A percentile compares a stretch with the other conserved stretches of the same genome.
These are phyloP conservation scores for Drosophila sturtevanti DNA, from an alignment of 1,140 invertebrate genomes.

Conservation along the genomic window DNA sequence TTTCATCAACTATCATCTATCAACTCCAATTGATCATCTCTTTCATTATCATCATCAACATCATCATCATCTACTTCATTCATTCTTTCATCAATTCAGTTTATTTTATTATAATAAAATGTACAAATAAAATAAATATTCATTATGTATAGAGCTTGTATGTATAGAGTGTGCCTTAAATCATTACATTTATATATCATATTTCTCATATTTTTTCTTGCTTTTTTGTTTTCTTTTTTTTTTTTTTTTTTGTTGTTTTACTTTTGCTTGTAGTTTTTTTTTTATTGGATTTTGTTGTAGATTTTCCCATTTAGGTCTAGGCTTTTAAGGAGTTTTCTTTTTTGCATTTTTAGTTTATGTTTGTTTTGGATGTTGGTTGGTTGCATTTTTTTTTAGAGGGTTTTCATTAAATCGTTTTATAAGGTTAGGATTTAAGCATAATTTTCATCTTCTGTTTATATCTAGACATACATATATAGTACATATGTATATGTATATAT, in stretches of 20 bases:
- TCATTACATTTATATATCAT: conserved; percentile 57
- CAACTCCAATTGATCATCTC: conserved; percentile 3
- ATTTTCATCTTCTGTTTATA: conserved; percentile 56
- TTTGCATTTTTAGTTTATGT: conserved; percentile 19
- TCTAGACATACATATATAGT: conserved; percentile 69
- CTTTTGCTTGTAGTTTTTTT: conserved; percentile 10
- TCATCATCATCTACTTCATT: conserved; percentile 25
- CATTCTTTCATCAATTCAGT: conserved; percentile 46
- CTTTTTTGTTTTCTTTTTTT: conserved; percentile 15
- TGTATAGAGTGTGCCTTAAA: conserved; percentile 67
- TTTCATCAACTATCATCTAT: conserved; percentile 13
- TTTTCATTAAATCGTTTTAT: neutral
- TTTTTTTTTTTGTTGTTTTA: conserved; percentile 18
- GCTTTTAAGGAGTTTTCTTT: conserved; percentile 51
- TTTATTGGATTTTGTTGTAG: conserved; percentile 2
- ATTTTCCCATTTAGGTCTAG: conserved; percentile 27
- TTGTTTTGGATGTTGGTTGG: conserved; percentile 34
- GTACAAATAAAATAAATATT: conserved; percentile 82
- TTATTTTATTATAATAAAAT: conserved; percentile 80
- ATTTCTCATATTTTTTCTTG: conserved; percentile 24
- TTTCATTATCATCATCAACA: conserved; percentile 13
- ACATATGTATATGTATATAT: conserved; percentile 47
- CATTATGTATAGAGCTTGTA: conserved; percentile 72
- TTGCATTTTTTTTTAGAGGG: conserved; percentile 42
- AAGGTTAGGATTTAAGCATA: conserved; percentile 78